Percentiles rank a stretch among this genome's conserved stretches.
These are phyloP conservation scores for Galaxea fascicularis DNA, from an alignment of 92 coral and sea anemone species.

Conservation along the genomic window DNA sequence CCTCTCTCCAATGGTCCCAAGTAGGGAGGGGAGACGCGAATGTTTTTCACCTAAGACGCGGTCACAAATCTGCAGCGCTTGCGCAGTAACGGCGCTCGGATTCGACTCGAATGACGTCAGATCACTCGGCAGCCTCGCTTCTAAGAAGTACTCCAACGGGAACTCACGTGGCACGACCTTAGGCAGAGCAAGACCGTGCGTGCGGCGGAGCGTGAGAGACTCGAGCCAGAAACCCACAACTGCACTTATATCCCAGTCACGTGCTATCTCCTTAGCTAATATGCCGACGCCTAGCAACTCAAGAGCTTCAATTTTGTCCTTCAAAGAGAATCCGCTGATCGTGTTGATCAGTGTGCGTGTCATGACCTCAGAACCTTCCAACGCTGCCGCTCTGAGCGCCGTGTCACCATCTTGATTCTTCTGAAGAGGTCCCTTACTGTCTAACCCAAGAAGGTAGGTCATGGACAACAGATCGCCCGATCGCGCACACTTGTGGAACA, in stretches of 20 bases:
- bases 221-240: slow-evolving; percentile 88
- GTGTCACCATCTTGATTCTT: slow-evolving; percentile 82
- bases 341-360: slow-evolving; percentile 72
- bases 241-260: slow-evolving; percentile 81
- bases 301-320: slow-evolving; percentile 77
- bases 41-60: slow-evolving; percentile 72
- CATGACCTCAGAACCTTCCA: slow-evolving; percentile 80
- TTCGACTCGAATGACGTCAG: slow-evolving; percentile 69
- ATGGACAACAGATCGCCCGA: slow-evolving; percentile 75
- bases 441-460: slow-evolving; percentile 63
- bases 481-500: slow-evolving; percentile 86
- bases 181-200: slow-evolving; percentile 46
- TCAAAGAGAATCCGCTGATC: slow-evolving; percentile 62
- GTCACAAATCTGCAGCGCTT: slow-evolving; percentile 81
- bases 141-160: slow-evolving; percentile 81
- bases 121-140: slow-evolving; percentile 70
- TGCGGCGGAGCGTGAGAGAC: slow-evolving; percentile 70
- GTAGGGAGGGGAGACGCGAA: slow-evolving; percentile 82
- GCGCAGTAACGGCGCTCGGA: slow-evolving; percentile 82
- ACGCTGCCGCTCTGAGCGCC: slow-evolving; percentile 79
- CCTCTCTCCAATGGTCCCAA: slow-evolving; percentile 87
- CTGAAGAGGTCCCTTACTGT: slow-evolving; percentile 65
- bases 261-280: slow-evolving; percentile 80
- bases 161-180: slow-evolving; percentile 53
- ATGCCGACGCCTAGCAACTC: slow-evolving; percentile 82